Conservation (phyloP, 2,797 vertebrate species). For the Lacerta viridis region DNA sequence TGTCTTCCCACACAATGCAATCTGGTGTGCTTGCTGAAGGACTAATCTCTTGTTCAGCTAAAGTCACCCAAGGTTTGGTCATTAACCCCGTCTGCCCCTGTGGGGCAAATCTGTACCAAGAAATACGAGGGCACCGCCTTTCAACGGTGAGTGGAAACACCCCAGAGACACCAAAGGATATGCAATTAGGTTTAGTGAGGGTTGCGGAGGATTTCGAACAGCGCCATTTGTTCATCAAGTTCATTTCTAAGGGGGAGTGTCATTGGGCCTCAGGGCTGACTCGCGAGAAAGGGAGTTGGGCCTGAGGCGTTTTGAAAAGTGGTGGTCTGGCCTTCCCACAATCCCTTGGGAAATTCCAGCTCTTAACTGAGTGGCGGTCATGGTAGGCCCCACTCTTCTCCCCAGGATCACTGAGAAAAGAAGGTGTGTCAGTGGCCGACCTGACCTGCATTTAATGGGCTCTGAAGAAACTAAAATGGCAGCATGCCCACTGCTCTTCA, state of each 20-base stretch:
- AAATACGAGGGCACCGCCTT: neutral
- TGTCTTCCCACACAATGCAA: conserved; percentile 15
- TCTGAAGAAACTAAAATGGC: neutral
- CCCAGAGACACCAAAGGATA: neutral
- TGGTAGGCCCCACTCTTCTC: neutral
- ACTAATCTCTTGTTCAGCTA: neutral
- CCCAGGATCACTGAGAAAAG: neutral
- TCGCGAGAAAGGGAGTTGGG: no score
- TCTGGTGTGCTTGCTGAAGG: conserved; percentile 32
- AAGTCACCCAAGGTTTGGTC: neutral
- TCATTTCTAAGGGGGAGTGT: neutral
- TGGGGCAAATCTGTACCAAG: conserved; percentile 1
- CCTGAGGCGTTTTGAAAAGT: no score
- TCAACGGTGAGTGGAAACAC: neutral
- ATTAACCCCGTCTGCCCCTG: neutral
- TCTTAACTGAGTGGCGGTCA: neutral
- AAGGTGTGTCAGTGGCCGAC: neutral
- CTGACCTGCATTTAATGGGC: neutral
- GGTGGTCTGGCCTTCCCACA: no score
- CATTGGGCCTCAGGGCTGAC: neutral
- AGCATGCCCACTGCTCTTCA: neutral
- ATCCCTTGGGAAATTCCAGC: neutral
- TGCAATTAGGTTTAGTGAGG: neutral
- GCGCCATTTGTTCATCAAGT: fast-evolving
- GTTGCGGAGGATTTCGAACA: neutral